Base-by-base conservation (phyloP, 2,797 vertebrate species). In the Alca torda region DNA sequence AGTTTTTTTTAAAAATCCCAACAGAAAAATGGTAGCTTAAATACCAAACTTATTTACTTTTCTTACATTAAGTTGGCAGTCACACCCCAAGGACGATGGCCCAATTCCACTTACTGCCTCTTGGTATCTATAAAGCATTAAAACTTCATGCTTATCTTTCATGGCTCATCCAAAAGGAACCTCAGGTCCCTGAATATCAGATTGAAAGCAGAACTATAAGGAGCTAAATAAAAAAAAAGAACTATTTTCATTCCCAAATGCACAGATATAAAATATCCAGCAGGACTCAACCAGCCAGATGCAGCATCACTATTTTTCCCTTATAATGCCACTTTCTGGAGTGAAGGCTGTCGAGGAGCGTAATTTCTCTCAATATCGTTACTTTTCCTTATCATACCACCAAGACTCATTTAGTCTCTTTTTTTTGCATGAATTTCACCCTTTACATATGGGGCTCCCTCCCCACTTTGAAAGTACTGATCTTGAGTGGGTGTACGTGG, bases 401-500 rank as follows among this genome's bases (percentile, higher is more conserved):
- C 46, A 23, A 35, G 45, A 13, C 8, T 64, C 20, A 50, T 21
- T 78, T 35, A 39, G 31, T 3, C 2, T 65, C 17, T 14, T 43
- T 35, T 21, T 54, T 65, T 45, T 3, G 6, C 5, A 61, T 8
- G 0, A 60, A 74, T 63, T 70, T n/a, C 64, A 77, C 23, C 17
- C 43, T 56, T 35, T 54, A 59, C 69, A 48, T 26, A 35, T 1
- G 17, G 26, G 39, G 43, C 6, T 90, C 15, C 21, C 43, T 48
- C 39, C n/a, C 30, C 20, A 21, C 13, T 79, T 16, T n/a, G 37
- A 30, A 53, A 54, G 11, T 2, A 25, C 33, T 51, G 24, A 64
- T 37, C 54, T 67, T 43, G 10, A 69, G 9, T 4, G 6, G 24
- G 23, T 21, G 4, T 25, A 39, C 0, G 0, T 5, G n/a, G 35